Conservation (phyloP, 2,888 invertebrate genomes). For the Pristionchus fissidentatus region DNA sequence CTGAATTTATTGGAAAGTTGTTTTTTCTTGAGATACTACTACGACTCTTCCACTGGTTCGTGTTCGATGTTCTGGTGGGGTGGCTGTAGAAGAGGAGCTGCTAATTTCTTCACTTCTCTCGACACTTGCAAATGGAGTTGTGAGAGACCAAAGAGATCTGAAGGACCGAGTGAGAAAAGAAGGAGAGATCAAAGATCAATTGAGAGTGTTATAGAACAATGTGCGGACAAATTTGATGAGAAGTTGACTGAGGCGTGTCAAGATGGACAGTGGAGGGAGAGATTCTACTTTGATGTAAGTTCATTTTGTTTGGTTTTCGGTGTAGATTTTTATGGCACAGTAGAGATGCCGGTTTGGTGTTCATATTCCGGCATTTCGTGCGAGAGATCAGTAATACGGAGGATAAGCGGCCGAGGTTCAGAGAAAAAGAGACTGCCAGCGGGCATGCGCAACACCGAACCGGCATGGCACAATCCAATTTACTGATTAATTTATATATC, state of each 20-base stretch:
- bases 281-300: slow-evolving; percentile 65
- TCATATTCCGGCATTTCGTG: no score
- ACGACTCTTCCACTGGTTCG: slow-evolving; percentile 60
- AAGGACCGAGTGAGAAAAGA: slow-evolving; percentile 60
- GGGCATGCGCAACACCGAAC: no score
- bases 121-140: slow-evolving; percentile 73
- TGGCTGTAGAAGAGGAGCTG: slow-evolving; percentile 63
- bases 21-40: slow-evolving; percentile 60
- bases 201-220: slow-evolving; percentile 55
- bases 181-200: background rate
- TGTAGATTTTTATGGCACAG: no score
- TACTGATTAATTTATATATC: background rate
- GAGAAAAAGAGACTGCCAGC: no score
- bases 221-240: slow-evolving; percentile 68
- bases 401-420: no score
- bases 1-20: no score
- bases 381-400: no score
- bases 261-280: slow-evolving; percentile 66
- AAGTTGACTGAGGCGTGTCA: slow-evolving; percentile 69
- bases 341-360: no score
- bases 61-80: slow-evolving; percentile 74
- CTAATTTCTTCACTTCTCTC: slow-evolving; percentile 70
- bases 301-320: background rate
- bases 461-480: no score
- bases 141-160: slow-evolving; percentile 63